These are phyloP conservation scores for Halictus quadricinctus DNA, from an alignment of 2,888 invertebrate species.

Conservation along the genomic window DNA sequence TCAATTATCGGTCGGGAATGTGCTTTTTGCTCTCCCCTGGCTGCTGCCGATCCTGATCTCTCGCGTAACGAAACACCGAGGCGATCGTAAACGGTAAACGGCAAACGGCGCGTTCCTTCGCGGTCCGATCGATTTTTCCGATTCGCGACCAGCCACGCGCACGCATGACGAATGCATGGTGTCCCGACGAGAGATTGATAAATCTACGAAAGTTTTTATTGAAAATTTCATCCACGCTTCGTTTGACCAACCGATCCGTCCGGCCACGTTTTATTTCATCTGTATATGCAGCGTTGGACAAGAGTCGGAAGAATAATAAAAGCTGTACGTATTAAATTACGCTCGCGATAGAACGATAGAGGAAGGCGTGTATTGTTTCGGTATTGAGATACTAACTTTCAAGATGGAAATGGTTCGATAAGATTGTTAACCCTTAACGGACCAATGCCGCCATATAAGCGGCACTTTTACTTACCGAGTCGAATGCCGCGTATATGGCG, in stretches of 20 bases:
- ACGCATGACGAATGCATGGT: neutral
- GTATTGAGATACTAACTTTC: neutral
- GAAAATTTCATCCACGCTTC: neutral
- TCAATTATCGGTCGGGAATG: slow-evolving; percentile 59
- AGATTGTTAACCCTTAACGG: neutral
- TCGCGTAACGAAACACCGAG: neutral
- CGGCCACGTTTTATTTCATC: neutral
- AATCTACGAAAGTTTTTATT: neutral
- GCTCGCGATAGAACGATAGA: neutral
- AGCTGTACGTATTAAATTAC: neutral
- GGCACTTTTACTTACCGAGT: too few species aligned
- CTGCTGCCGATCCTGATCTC: slow-evolving; percentile 3
- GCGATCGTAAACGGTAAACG: neutral
- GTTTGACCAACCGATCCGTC: neutral
- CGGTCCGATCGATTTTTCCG: neutral
- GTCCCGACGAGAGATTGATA: too few species aligned
- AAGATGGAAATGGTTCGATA: neutral
- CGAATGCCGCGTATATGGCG: too few species aligned
- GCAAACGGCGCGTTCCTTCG: neutral
- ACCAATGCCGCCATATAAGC: too few species aligned
- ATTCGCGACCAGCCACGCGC: neutral
- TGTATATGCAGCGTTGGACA: neutral
- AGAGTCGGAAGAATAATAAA: neutral
- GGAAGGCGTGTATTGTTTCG: neutral
- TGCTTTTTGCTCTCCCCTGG: slow-evolving; percentile 32